Percentiles rank a stretch among this genome's conserved stretches.
Evolutionary conservation across 2,797 vertebrate genomes (phyloP).

Genomic region (Danio choprae): DNA sequence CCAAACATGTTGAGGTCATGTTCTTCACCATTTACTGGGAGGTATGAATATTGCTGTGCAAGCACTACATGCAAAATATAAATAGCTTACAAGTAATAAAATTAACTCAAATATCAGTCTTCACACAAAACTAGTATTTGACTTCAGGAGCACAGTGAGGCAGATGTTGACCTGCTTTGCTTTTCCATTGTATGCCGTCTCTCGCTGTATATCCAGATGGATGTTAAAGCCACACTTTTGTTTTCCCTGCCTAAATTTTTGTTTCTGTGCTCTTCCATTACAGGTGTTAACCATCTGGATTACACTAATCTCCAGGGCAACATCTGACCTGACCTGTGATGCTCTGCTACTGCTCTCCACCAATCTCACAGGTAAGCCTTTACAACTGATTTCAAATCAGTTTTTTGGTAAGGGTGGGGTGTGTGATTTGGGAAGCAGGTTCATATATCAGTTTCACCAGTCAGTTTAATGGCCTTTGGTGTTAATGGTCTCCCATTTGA

Average conservation of each 20-base stretch:
- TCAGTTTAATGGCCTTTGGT: background rate
- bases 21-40: background rate
- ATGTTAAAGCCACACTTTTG: background rate
- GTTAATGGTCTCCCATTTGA: conserved; percentile 26
- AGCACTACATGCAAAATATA: no score
- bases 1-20: background rate
- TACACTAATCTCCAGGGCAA: conserved; percentile 65
- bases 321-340: conserved; percentile 79
- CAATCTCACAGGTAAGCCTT: conserved; percentile 78
- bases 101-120: background rate
- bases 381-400: background rate
- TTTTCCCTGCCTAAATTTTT: conserved; percentile 2
- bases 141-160: background rate
- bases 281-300: conserved; percentile 76
- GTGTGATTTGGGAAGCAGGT: background rate
- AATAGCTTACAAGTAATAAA: background rate
- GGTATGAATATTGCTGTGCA: background rate
- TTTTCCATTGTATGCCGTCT: conserved; percentile 1
- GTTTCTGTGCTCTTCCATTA: background rate
- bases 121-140: no score
- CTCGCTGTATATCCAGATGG: conserved; percentile 10
- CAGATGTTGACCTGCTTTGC: conserved; percentile 30
- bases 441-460: background rate
- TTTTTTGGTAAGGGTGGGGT: background rate
- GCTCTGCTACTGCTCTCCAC: conserved; percentile 65